A percentile compares a stretch with the other conserved stretches of the same genome.
phyloP scores from a whole-genome alignment of 2,797 vertebrate genomes.

The Rhynchonycteris naso region DNA sequence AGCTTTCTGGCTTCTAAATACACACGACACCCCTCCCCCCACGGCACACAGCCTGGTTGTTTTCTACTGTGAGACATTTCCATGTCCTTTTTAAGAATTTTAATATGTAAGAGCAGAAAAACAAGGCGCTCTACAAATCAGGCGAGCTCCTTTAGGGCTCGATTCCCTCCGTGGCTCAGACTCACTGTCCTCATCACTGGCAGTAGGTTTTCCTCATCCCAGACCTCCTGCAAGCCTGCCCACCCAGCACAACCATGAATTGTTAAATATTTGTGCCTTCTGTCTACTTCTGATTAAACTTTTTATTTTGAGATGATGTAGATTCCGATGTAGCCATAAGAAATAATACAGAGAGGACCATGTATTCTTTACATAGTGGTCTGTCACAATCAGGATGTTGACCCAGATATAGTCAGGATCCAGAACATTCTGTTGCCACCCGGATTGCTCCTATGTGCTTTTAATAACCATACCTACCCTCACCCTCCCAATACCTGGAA shows the following conservation, averaged over 20 bases:
- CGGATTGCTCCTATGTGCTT: neutral
- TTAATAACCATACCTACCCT: neutral
- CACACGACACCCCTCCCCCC: neutral
- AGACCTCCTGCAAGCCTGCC: neutral
- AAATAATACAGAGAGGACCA: neutral
- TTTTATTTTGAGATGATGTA: neutral
- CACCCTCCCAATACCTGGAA: neutral
- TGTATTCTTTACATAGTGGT: fast-evolving
- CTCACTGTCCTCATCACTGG: fast-evolving
- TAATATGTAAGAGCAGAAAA: neutral
- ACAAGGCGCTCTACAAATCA: fast-evolving
- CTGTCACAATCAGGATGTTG: neutral
- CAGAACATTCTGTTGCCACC: fast-evolving
- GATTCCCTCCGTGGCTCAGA: too few relatives aligned
- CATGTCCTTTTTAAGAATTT: neutral
- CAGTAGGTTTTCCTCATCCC: fast-evolving
- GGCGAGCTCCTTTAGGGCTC: fast-evolving
- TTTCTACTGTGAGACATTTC: slow-evolving; percentile 61
- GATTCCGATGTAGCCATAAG: neutral
- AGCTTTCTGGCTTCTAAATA: neutral
- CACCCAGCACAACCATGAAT: neutral
- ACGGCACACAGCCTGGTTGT: neutral
- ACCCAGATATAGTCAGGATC: fast-evolving
- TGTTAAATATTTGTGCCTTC: neutral
- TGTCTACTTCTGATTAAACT: neutral